A percentile compares a stretch with the other conserved stretches of the same genome.
Conservation (phyloP, 2,888 invertebrate species). For the Panopea generosa region DNA sequence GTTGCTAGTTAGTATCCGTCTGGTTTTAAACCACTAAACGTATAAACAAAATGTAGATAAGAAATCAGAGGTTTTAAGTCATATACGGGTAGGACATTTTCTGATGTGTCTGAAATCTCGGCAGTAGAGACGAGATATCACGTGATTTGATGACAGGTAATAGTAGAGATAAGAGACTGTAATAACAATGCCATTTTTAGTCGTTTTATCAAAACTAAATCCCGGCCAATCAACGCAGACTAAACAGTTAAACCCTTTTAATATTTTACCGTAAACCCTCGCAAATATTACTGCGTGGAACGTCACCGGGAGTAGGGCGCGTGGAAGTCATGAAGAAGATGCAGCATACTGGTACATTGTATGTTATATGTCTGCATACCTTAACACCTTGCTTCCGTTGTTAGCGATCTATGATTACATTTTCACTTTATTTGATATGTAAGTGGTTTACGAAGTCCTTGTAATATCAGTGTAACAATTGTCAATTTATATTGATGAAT, state of each 20-base stretch:
- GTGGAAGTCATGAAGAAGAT: too few relatives aligned
- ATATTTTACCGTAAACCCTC: constrained; percentile 33
- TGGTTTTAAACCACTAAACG: too few relatives aligned
- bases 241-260: constrained; percentile 56
- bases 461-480: too few relatives aligned
- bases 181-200: constrained; percentile 68
- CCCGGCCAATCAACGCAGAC: constrained; percentile 47
- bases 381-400: too few relatives aligned
- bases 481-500: too few relatives aligned
- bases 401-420: too few relatives aligned
- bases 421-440: too few relatives aligned
- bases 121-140: constrained; percentile 47
- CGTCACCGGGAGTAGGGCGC: background rate
- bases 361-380: too few relatives aligned
- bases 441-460: too few relatives aligned
- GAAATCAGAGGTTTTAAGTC: background rate
- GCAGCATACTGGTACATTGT: too few relatives aligned
- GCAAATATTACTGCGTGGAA: background rate
- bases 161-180: constrained; percentile 56
- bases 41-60: too few relatives aligned
- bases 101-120: constrained; percentile 44
- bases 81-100: constrained; percentile 1
- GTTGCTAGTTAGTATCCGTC: too few relatives aligned
- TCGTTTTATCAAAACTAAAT: constrained; percentile 65
- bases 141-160: constrained; percentile 64